Base-by-base conservation (phyloP, 2,113 vertebrate species). In the Menidia beryllina region DNA sequence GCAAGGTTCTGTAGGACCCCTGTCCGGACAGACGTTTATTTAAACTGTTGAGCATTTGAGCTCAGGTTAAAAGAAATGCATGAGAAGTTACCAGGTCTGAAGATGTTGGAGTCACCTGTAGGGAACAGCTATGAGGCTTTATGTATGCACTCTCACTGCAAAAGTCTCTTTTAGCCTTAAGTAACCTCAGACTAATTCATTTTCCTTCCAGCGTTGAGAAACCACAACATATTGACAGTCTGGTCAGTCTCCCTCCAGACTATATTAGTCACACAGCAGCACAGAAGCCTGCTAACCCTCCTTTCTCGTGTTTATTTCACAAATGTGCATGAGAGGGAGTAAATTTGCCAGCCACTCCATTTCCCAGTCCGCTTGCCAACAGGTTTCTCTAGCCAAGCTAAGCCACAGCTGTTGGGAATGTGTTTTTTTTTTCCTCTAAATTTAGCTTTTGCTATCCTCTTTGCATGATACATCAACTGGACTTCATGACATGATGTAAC, bases 191-290 rank as follows among this genome's bases (percentile, higher is more conserved):
- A 73, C 78, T 77, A 75, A 79, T 81, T 84, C 10, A 56, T 79
- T 73, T 76, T 74, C 72, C 49, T 69, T 81, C 61, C 59, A 68
- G 59, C 78, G 72, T 86, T 79, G 65, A 56, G 82, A 83, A 84
- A 84, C 80, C 75, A 61, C 84, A 85, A 75, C 86, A 86, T 88
- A 86, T 79, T 82, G 69, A 80, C 82, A 71, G 81, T 83, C 81
- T 85, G 73, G 73, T 87, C 75, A 52, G 20, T 83, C 81, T 77
- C 79, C 77, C 71, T 76, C 64, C 78, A 79, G 86, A 84, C 87
- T 72, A 23, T 69, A 83, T 90, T 86, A 87, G 84, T 88, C 88
- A 89, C 76, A 81, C 55, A 69, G 75, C 63, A 65, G 73, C 66
- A 62, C 58, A 84, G 43, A 73, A 78, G 62, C 69, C 54, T 4